These are phyloP conservation scores for Cnemophilus loriae DNA, from an alignment of 2,113 vertebrate genomes.

Conservation along the genomic window DNA sequence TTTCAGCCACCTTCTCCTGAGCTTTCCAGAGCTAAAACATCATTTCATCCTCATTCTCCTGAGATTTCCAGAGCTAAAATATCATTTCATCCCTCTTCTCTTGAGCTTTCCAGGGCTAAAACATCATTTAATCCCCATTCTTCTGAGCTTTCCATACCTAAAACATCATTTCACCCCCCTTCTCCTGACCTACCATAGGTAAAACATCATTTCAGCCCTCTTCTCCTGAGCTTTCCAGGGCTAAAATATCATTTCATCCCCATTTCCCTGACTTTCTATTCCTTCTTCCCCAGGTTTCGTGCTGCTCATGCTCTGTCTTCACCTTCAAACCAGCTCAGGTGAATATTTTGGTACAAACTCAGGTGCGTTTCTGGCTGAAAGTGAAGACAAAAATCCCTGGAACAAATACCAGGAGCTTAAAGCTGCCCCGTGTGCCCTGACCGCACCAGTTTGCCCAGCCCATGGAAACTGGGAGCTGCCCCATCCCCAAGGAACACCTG, in stretches of 20 bases:
- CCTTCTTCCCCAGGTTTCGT: no score
- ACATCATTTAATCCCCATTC: neutral
- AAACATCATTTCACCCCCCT: rapidly evolving
- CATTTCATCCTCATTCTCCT: rapidly evolving
- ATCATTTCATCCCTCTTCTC: neutral
- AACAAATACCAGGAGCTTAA: no score
- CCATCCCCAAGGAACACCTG: rapidly evolving
- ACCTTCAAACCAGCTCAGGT: no score
- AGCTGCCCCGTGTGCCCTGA: no score
- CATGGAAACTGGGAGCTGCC: no score
- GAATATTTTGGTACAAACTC: no score
- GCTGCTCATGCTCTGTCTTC: no score
- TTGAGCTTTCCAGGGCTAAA: neutral
- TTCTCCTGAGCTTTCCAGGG: neutral
- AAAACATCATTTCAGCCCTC: rapidly evolving
- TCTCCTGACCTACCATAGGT: neutral
- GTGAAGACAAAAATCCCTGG: no score
- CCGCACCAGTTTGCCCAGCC: no score
- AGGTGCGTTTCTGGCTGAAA: no score
- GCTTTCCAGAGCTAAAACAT: neutral
- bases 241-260: neutral
- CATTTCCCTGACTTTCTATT: no score
- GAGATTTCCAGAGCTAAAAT: rapidly evolving
- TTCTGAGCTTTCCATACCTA: neutral
- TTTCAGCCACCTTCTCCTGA: rapidly evolving